A percentile compares a stretch with the other conserved stretches of the same genome.
These are phyloP conservation scores for Sinocyclocheilus grahami DNA, from an alignment of 2,113 vertebrate genomes.

Conservation along the genomic window DNA sequence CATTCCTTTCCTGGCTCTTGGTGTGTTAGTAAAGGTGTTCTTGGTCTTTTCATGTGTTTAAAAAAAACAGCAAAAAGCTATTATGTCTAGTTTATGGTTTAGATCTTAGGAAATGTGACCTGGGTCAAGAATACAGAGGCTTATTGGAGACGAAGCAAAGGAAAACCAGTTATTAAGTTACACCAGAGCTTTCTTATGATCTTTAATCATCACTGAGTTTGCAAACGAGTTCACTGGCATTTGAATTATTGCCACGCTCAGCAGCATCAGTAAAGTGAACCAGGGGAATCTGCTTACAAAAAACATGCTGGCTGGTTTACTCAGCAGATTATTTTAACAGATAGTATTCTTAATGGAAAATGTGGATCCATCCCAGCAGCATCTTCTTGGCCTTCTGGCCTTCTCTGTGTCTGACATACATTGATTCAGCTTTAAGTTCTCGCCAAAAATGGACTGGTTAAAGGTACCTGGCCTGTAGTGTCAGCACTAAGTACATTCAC, in stretches of 20 bases:
- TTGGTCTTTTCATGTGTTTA: neutral
- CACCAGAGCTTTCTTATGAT: neutral
- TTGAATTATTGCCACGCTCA: conserved; percentile 19
- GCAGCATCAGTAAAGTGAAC: conserved; percentile 45
- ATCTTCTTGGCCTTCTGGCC: neutral
- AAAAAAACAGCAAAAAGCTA: neutral
- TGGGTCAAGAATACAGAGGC: neutral
- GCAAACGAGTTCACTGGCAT: neutral
- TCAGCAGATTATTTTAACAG: conserved; percentile 70
- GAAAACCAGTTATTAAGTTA: neutral
- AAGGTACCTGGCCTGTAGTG: neutral
- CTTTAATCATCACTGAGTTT: neutral
- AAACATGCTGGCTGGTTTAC: conserved; percentile 62
- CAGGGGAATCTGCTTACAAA: conserved; percentile 61
- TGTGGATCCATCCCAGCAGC: conserved; percentile 67
- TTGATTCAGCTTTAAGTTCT: conserved; percentile 63
- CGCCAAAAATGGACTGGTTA: conserved; percentile 51
- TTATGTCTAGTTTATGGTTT: neutral
- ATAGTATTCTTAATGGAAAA: conserved; percentile 72
- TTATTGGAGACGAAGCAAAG: neutral
- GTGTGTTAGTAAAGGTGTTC: neutral
- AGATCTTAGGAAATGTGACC: conserved; percentile 9
- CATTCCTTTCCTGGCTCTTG: conserved; percentile 1
- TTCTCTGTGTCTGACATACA: conserved; percentile 45
- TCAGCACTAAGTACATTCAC: neutral